Conservation (phyloP, 2,113 vertebrate genomes). For the Anthoscopus minutus region DNA sequence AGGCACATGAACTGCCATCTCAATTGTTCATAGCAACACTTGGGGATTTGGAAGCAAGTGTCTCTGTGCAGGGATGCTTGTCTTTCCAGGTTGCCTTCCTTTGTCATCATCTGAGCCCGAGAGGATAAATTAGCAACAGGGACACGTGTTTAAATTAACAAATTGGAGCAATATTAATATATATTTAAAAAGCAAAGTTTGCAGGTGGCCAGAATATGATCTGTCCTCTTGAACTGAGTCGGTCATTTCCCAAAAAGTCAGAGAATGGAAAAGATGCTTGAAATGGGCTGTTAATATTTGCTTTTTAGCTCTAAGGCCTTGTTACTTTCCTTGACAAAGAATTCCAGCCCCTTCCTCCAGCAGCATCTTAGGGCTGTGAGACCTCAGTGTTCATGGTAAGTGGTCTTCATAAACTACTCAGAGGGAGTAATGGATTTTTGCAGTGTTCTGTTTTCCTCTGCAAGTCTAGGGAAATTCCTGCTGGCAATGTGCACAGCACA, state of each 20-base stretch:
- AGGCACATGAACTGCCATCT: neutral
- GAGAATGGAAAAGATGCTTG: neutral
- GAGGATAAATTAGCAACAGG: neutral
- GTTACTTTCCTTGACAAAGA: neutral
- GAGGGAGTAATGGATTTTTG: neutral
- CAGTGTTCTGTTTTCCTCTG: neutral
- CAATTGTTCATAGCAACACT: neutral
- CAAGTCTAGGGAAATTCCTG: neutral
- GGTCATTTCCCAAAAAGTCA: neutral
- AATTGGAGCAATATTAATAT: neutral
- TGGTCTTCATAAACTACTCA: neutral
- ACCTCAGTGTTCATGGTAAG: neutral
- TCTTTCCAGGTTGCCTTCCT: neutral
- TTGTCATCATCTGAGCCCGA: neutral
- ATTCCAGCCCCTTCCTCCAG: accelerated
- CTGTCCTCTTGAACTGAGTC: neutral
- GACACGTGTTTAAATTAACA: neutral
- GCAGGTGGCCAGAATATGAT: neutral
- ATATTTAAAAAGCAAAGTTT: neutral
- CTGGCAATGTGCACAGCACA: neutral
- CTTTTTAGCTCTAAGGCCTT: neutral
- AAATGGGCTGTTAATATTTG: neutral
- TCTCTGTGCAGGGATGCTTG: neutral
- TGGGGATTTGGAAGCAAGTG: neutral
- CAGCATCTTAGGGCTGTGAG: neutral